Base-by-base conservation (phyloP, 2,113 vertebrate species). In the Gnathonemus longibarbis region DNA sequence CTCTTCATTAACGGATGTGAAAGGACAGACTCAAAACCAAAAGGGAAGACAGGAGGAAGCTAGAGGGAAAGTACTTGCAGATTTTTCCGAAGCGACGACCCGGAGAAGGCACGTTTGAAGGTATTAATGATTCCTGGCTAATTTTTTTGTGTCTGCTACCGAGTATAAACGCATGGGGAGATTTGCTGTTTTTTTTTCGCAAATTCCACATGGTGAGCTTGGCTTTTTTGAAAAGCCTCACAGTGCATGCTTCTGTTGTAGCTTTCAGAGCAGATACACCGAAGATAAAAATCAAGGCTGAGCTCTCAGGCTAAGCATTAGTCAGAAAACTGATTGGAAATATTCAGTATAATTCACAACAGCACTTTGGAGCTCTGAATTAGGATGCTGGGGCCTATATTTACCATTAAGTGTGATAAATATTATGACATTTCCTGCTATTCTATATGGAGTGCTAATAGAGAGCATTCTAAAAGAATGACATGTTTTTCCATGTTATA, bases 1-100 rank as follows among this genome's bases (percentile, higher is more conserved):
- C 46, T 70, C 66, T 89, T 88, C 62, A 66, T 89, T 87, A 90
- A 91, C 90, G 91, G 83, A 80, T 88, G 52, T 42, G 53, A 84
- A 91, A 70, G 84, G 35, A 35, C 84, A 85, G 53, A 90, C 66
- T 66, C 58, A 89, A 88, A 85, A 88, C 46, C 53, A 52, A 45
- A 80, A 19, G 8, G 19, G 21, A 42, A 45, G 77, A 83, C 19
- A 45, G 35, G 74, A 42, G 6, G 31, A 80, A 39, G 11, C 45
- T 74, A 48, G 89, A 70, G 58, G 70, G 39, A 42, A 56, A 27
- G 3, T 35, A 46, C 15, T 53, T 17, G 56, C 42, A 48, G 42
- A 21, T 45, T 66, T 31, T 58, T 89, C 48, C 42, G 4, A 48
- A 62, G 42, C 77, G 21, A 21, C 27, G 42, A n/a, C 80, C 42